A percentile compares a stretch with the other conserved stretches of the same genome.
These are phyloP conservation scores for Lottia gigantea DNA, from an alignment of 2,888 invertebrate genomes.

Conservation along the genomic window DNA sequence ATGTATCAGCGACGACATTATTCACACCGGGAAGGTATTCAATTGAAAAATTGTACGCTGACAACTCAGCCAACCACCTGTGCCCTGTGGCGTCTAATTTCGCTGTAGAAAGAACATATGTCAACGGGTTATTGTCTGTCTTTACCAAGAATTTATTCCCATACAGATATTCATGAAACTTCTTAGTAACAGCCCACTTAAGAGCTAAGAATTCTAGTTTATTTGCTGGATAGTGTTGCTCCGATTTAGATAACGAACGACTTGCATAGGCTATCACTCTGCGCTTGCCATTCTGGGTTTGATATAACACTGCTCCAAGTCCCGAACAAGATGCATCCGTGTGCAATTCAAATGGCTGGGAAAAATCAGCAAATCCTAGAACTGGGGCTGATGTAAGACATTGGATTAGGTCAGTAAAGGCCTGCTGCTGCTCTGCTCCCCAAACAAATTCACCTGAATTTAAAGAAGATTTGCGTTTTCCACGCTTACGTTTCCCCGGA, in stretches of 20 bases:
- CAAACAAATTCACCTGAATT: slow-evolving; percentile 27
- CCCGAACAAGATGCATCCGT: slow-evolving; percentile 10
- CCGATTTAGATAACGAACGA: slow-evolving; percentile 26
- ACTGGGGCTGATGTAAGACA: slow-evolving; percentile 30
- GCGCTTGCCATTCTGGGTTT: slow-evolving; percentile 21
- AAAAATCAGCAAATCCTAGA: slow-evolving; percentile 32
- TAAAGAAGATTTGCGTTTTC: not conserved
- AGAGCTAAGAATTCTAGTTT: slow-evolving; percentile 31
- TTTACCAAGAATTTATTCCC: slow-evolving; percentile 25
- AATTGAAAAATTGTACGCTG: slow-evolving; percentile 31
- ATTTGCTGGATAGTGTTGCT: slow-evolving; percentile 28
- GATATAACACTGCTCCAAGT: slow-evolving; percentile 32
- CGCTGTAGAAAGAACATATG: slow-evolving; percentile 31
- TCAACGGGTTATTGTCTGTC: slow-evolving; percentile 37
- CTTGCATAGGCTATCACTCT: slow-evolving; percentile 35
- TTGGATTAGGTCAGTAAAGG: slow-evolving; percentile 28
- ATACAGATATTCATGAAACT: slow-evolving; percentile 25
- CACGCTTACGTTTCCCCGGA: not conserved
- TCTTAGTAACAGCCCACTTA: slow-evolving; percentile 32
- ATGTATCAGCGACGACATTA: slow-evolving; percentile 34
- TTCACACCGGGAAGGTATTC: slow-evolving; percentile 31
- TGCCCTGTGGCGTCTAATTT: slow-evolving; percentile 35
- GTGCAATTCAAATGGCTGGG: slow-evolving; percentile 27
- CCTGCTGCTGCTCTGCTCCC: slow-evolving; percentile 27
- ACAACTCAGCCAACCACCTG: slow-evolving; percentile 30